Evolutionary conservation across 2,113 vertebrate species (phyloP), one percentile per base, ranked within the genome.

Genomic region (Periophthalmodon schlosseri): DNA sequence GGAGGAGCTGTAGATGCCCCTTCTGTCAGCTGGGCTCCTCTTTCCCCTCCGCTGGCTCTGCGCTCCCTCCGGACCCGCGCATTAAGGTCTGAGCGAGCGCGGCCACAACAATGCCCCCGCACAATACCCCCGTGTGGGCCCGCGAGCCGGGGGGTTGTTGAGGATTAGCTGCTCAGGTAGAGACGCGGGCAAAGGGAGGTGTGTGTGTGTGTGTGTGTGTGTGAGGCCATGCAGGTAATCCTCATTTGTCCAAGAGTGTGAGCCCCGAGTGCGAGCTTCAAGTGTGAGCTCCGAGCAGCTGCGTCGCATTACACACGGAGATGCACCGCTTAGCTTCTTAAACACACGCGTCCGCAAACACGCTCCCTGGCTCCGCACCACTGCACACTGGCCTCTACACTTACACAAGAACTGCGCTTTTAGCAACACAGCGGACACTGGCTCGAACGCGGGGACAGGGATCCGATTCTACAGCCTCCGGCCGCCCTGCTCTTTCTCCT

Each of bases 111-210:
- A 92, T 92, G 85, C 90, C 88, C 88, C 39, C 39, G 39, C 39
- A 92, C 90, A 91, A 92, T 92, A 85, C 90, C 88, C 88, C 83
- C 70, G 89, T 91, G 90, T 88, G 91, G 89, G 91, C 89, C 87
- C 89, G 88, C 57, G 76, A 77, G 88, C 87, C 88, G 84, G 86
- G 52, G 20, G 91, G 89, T 88, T 92, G 90, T 87, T 88, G 84
- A 90, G 91, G 85, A 91, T 91, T 92, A 91, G 88, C 90, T 91
- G 91, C 90, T 92, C 86, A 91, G 88, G 84, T 91, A 90, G 89
- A 91, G 89, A 88, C 70, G 81, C 73, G 12, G 84, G 85, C 84
- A 85, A 87, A 81, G 88, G 78, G 69, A 89, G 77, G 80, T 52
- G 76, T 68, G 84, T 76, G 72, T 84, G 88, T 91, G 91, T 86